Evolutionary conservation across 1,140 invertebrate genomes (phyloP), one percentile per base, ranked within the genome.

Genomic region (Drosophila tani): DNA sequence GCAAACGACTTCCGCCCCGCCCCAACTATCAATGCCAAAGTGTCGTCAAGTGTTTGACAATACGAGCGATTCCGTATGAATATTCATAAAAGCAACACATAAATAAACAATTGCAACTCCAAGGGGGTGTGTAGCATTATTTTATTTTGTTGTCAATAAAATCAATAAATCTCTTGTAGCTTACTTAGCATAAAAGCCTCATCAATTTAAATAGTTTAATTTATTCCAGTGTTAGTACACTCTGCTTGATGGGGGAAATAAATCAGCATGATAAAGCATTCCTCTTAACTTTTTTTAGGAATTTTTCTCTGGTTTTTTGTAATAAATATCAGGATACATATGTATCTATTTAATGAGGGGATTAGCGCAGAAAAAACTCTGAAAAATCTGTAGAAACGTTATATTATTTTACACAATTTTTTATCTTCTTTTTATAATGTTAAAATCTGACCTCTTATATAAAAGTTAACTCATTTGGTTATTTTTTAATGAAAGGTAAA

Each of bases 1-100:
- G 80, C 50, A 73, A 86, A 79, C 67, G 60, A 87, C 68, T 80
- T 86, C 83, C 80, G 75, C 51, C 53, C 53, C 35, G 11, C 38
- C 32, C 49, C 56, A 46, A 75, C 64, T 85, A 76, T 77, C 82
- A 70, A 60, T 69, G 78, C 46, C 78, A 78, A 63, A 66, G 82
- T 50, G 55, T 59, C 58, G 56, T 71, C 83, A 62, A 82, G 63
- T 75, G 60, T 46, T 41, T 35, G 64, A 43, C 49, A 47, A 51
- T 81, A 41, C 17, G 21, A 15, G 32, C 11, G 56, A 43, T 43
- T 17, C 27, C 21, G 17, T 49, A 41, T 66, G 43, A 45, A 55
- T 64, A 49, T 71, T 38, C 21, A 62, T 43, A 17, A 3, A 49
- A 41, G 11, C 15, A 50, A 11, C 40, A 11, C 27, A 59, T 24